Base-by-base conservation (phyloP, 2,113 vertebrate genomes). In the Oreochromis spilurus region DNA sequence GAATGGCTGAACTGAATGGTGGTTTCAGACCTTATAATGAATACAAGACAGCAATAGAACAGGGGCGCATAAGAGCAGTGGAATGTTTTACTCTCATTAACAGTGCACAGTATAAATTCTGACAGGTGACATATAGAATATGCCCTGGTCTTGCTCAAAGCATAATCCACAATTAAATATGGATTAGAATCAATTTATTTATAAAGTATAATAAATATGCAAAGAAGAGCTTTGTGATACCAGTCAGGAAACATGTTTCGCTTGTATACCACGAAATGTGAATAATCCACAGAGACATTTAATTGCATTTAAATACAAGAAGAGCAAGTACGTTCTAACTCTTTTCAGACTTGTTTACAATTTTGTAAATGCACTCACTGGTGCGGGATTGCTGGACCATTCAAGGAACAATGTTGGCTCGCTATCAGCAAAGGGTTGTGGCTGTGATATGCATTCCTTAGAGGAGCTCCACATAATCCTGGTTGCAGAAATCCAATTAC, bases 401-500 rank as follows among this genome's bases (percentile, higher is more conserved):
- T 88, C 40, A 54, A 12, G 62, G 53, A 87, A 80, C 77, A 87
- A 86, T 38, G 85, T 86, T 54, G 79, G 70, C 84, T 45, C 9
- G 1, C 55, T 29, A 57, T 91, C 91, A 82, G 79, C 58, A 40
- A 81, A 75, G 82, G 82, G 65, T 79, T 83, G 67, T 19, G 45
- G 81, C 87, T 86, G 83, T 88, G 87, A 90, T 82, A 91, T 89
- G 86, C 80, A 86, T 91, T 91, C 87, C 89, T 84, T 45, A 53
- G 89, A 90, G 84, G 75, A 86, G 87, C 81, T 38, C 38, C 83
- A 50, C 40, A 79, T 94, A 92, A 94, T 93, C 95, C 93, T 31
- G 84, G 88, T 81, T 55, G 62, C 90, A 88, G 89, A 91, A 92
- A 95, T 96, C 94, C 94, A 96, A 95, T 96, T 95, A 95, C 89